Evolutionary conservation across 1,140 invertebrate species (phyloP).

Genomic region (Drosophila nannoptera): DNA sequence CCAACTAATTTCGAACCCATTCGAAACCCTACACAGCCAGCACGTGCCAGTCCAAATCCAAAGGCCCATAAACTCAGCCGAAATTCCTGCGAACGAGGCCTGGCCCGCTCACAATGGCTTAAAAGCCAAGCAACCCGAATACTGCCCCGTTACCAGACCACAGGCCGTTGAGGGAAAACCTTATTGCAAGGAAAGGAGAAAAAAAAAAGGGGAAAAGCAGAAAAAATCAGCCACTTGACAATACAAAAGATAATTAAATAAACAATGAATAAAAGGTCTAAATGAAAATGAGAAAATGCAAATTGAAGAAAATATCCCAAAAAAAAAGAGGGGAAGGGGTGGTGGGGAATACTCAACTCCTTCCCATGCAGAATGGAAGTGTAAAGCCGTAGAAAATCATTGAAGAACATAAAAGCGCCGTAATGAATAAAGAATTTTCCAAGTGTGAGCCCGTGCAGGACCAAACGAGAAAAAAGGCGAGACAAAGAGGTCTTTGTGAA

Average conservation of each 20-base stretch:
- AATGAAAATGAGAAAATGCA: conserved; percentile 67
- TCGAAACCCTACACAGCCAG: conserved; percentile 18
- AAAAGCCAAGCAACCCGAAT: conserved; percentile 33
- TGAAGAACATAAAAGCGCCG: conserved; percentile 58
- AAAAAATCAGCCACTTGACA: conserved; percentile 70
- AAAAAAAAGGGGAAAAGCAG: no score
- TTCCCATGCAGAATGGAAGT: conserved; percentile 36
- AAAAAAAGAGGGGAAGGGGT: conserved; percentile 2
- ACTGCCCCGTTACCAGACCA: conserved; percentile 28
- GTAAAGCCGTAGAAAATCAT: conserved; percentile 69
- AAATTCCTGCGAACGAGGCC: conserved; percentile 32
- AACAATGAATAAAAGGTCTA: conserved; percentile 70
- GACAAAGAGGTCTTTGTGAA: conserved; percentile 8
- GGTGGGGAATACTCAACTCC: conserved; percentile 24
- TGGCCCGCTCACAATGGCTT: conserved; percentile 3
- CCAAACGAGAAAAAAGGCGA: background rate
- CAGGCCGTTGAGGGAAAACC: conserved; percentile 27
- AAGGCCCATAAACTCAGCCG: conserved; percentile 26
- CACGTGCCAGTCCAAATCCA: conserved; percentile 55
- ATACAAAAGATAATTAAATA: conserved; percentile 76
- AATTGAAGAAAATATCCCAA: conserved; percentile 57
- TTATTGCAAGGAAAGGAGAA: conserved; percentile 7
- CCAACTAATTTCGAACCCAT: conserved; percentile 46
- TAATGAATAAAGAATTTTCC: conserved; percentile 43
- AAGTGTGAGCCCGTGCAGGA: conserved; percentile 5